phyloP scores from a whole-genome alignment of 2,888 invertebrate species.

The Nematopogon swammerdamellus region DNA sequence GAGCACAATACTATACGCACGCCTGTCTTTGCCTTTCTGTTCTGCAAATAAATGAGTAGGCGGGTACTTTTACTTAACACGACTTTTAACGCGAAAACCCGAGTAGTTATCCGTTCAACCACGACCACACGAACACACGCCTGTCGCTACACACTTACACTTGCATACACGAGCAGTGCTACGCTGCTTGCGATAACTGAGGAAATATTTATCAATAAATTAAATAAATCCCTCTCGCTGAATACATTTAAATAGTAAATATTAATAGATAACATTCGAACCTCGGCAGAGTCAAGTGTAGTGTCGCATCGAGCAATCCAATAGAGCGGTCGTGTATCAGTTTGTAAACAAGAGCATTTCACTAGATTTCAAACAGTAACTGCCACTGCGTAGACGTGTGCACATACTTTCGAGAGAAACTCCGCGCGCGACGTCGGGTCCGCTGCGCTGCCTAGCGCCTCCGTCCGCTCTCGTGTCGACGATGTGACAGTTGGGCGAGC shows the following conservation, averaged over 20 bases:
- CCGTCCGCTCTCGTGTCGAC: background rate
- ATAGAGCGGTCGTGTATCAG: slow-evolving; percentile 18
- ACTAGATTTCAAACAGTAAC: slow-evolving; percentile 38
- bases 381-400: slow-evolving; percentile 44
- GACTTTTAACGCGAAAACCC: too few species aligned
- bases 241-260: background rate
- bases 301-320: background rate
- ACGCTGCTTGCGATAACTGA: too few species aligned
- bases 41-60: slow-evolving; percentile 5
- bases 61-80: background rate
- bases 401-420: slow-evolving; percentile 44
- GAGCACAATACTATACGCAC: slow-evolving; percentile 15
- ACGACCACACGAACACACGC: too few species aligned
- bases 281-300: background rate
- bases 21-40: too few species aligned
- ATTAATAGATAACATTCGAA: background rate
- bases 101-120: too few species aligned
- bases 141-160: too few species aligned
- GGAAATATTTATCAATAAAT: too few species aligned
- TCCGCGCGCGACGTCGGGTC: slow-evolving; percentile 30
- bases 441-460: too few species aligned
- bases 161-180: too few species aligned
- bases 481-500: background rate
- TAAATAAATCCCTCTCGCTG: too few species aligned
- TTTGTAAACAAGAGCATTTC: slow-evolving; percentile 40